Evolutionary conservation across 2,113 vertebrate species (phyloP).

Genomic region (Sterrhoptilus dennistouni): DNA sequence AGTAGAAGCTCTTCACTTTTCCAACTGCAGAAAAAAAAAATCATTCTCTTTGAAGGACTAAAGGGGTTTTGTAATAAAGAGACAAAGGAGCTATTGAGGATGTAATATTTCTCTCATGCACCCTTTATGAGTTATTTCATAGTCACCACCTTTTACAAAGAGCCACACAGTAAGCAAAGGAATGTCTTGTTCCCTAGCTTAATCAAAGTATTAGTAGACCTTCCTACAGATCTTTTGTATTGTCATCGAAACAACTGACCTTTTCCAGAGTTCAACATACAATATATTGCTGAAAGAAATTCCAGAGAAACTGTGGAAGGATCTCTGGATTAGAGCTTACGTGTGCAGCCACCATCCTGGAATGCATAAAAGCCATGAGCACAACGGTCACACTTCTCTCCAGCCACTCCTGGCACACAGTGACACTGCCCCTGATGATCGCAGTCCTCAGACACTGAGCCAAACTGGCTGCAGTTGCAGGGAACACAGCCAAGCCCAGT

Average conservation of each 20-base stretch:
- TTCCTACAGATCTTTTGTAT: neutral
- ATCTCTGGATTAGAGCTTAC: conserved; percentile 66
- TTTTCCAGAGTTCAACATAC: neutral
- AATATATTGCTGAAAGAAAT: neutral
- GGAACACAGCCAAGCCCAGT: conserved; percentile 76
- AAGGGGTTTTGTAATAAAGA: neutral
- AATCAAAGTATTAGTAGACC: neutral
- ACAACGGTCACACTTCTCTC: conserved; percentile 85
- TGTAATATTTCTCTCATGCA: neutral
- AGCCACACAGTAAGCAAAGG: neutral
- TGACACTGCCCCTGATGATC: conserved; percentile 79
- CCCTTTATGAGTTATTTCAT: neutral
- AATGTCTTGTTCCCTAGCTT: neutral
- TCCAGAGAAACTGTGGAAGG: neutral
- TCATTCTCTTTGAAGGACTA: neutral
- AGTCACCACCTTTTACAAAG: neutral
- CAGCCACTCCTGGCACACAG: conserved; percentile 81
- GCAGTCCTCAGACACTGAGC: conserved; percentile 80
- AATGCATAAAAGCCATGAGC: conserved; percentile 80
- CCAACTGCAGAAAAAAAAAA: neutral
- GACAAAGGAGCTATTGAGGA: neutral
- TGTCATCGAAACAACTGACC: neutral
- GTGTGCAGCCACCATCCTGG: conserved; percentile 78
- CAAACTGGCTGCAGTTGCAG: conserved; percentile 82
- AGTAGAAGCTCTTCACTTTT: neutral